Evolutionary conservation across 2,888 invertebrate species (phyloP).

Genomic region (Craniophora ligustri): DNA sequence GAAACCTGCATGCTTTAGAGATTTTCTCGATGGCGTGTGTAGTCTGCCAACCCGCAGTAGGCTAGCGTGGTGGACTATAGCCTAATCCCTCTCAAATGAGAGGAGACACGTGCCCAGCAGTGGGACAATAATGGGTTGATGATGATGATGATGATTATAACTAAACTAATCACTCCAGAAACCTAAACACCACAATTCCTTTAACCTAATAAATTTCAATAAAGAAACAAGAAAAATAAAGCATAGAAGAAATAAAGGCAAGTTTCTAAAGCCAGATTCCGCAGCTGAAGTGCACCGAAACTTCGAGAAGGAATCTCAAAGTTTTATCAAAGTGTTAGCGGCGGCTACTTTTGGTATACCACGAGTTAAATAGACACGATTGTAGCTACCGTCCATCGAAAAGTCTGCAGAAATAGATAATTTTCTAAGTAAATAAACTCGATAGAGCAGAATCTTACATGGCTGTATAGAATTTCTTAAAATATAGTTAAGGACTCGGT

Average conservation of each 20-base stretch:
- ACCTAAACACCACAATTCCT: not conserved
- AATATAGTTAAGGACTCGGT: no score
- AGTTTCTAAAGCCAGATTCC: constrained; percentile 40
- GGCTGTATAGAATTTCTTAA: no score
- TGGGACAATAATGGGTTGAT: no score
- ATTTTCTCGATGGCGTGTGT: no score
- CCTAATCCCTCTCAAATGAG: no score
- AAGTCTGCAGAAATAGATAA: no score
- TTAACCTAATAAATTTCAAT: constrained; percentile 4
- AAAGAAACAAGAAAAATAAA: constrained; percentile 41
- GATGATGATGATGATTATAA: not conserved
- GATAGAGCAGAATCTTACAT: no score
- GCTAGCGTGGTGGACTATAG: no score
- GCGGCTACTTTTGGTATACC: constrained; percentile 22
- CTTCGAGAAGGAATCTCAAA: constrained; percentile 47
- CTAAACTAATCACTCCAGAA: not conserved
- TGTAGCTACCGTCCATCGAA: not conserved
- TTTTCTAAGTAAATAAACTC: no score
- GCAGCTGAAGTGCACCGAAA: constrained; percentile 45
- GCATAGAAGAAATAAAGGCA: constrained; percentile 33
- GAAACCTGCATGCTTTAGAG: no score
- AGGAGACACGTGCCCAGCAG: no score
- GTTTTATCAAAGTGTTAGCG: constrained; percentile 46
- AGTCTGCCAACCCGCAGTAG: no score
- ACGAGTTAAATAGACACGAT: not conserved